phyloP scores from a whole-genome alignment of 2,113 vertebrate species.

The Epinephelus fuscoguttatus region DNA sequence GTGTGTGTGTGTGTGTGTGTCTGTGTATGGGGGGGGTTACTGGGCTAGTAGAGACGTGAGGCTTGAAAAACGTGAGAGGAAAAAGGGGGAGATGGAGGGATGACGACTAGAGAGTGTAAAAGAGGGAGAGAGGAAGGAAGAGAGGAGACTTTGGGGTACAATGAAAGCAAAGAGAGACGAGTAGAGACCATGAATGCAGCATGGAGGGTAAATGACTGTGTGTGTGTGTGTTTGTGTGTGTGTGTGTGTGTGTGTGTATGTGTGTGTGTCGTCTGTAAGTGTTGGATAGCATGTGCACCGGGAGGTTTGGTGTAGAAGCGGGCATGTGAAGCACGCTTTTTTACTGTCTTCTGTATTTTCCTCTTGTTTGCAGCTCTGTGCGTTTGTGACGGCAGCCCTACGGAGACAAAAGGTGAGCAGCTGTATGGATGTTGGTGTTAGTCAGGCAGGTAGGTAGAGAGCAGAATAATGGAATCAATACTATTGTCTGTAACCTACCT shows the following conservation, averaged over 20 bases:
- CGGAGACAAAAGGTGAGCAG: slow-evolving; percentile 76
- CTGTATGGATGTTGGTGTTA: slow-evolving; percentile 56
- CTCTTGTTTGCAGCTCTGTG: slow-evolving; percentile 59
- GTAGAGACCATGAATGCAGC: slow-evolving; percentile 55
- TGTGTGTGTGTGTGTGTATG: slow-evolving; percentile 35
- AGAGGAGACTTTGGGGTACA: slow-evolving; percentile 53
- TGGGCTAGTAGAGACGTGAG: slow-evolving; percentile 76
- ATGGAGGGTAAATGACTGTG: slow-evolving; percentile 43
- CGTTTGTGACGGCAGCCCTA: slow-evolving; percentile 56
- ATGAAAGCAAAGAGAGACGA: slow-evolving; percentile 60
- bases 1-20: not conserved
- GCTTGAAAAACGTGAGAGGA: slow-evolving; percentile 74
- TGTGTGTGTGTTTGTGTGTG: slow-evolving; percentile 36
- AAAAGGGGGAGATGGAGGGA: slow-evolving; percentile 69
- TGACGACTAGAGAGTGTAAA: slow-evolving; percentile 64
- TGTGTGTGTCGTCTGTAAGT: slow-evolving; percentile 49
- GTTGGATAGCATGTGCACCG: slow-evolving; percentile 46
- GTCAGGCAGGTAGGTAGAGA: slow-evolving; percentile 72
- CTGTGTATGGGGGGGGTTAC: slow-evolving; percentile 39
- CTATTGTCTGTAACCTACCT: slow-evolving; percentile 82
- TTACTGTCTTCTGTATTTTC: slow-evolving; percentile 50
- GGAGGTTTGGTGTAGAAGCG: slow-evolving; percentile 41
- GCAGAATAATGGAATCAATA: slow-evolving; percentile 81
- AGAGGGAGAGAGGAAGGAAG: slow-evolving; percentile 61
- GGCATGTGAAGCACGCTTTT: slow-evolving; percentile 52